phyloP scores from a whole-genome alignment of 2,888 invertebrate genomes.

The Parasteatoda lunata region DNA sequence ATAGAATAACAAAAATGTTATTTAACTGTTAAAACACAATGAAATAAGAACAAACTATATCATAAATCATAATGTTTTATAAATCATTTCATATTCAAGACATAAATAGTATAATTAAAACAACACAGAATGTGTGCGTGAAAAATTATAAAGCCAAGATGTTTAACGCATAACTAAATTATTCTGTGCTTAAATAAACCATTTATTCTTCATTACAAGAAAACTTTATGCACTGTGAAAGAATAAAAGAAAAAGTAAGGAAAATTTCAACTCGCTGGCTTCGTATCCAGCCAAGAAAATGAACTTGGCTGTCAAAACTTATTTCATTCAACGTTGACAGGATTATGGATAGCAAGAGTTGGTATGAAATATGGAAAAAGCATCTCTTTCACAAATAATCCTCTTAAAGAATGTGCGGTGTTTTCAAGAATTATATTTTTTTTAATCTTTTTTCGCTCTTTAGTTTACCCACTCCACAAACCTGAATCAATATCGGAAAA shows the following conservation, averaged over 20 bases:
- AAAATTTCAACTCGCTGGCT: neutral
- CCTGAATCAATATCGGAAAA: constrained; percentile 61
- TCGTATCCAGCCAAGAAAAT: constrained; percentile 12
- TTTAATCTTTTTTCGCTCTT: neutral
- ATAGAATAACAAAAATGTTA: no score
- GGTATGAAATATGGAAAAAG: constrained; percentile 32
- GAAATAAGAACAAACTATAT: no score
- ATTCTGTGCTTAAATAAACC: no score
- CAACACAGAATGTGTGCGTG: no score
- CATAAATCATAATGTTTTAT: no score
- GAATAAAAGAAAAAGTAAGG: neutral
- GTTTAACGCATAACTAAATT: no score
- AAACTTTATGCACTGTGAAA: neutral
- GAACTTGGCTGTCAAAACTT: constrained; percentile 49
- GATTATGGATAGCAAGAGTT: constrained; percentile 34
- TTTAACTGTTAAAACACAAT: no score
- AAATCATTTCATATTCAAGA: no score
- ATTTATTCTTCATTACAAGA: no score
- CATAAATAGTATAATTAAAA: no score
- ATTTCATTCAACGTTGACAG: constrained; percentile 37
- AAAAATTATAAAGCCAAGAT: no score
- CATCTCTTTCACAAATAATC: constrained; percentile 46
- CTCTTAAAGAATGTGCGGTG: constrained; percentile 48
- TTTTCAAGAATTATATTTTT: constrained; percentile 49
- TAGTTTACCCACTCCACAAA: constrained; percentile 2